phyloP scores from a whole-genome alignment of 2,113 vertebrate genomes.

The Stomatorhinus ivindoensis region DNA sequence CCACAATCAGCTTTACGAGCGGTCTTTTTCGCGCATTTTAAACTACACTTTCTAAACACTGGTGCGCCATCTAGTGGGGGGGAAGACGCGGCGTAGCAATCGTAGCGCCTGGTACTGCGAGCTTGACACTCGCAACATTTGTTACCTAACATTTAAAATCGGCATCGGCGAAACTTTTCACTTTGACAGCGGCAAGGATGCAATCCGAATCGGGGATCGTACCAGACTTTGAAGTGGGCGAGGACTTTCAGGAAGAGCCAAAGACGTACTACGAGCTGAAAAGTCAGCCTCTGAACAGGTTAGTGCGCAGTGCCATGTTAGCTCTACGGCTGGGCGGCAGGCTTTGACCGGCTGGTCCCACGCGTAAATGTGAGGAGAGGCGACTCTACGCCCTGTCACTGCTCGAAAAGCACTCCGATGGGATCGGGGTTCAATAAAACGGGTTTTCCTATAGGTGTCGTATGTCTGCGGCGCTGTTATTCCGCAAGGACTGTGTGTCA shows the following conservation, averaged over 20 bases:
- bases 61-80: conserved; percentile 17
- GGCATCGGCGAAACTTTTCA: neutral
- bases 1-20: neutral
- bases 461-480: neutral
- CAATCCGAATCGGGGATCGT: conserved; percentile 73
- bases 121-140: conserved; percentile 20
- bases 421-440: neutral
- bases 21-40: neutral
- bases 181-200: conserved; percentile 47
- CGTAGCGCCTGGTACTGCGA: neutral
- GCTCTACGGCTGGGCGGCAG: neutral
- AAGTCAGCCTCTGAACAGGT: conserved; percentile 72
- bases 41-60: conserved; percentile 19
- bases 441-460: neutral
- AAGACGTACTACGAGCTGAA: conserved; percentile 76
- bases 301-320: conserved; percentile 36
- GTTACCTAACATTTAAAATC: neutral
- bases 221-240: conserved; percentile 71
- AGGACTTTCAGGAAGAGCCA: conserved; percentile 72
- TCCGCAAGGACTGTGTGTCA: neutral
- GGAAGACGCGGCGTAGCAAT: neutral
- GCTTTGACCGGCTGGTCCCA: neutral
- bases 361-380: neutral
- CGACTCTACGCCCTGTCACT: neutral
- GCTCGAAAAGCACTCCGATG: neutral